Percentiles rank a stretch among this genome's conserved stretches.
Evolutionary conservation across 2,797 vertebrate species (phyloP).

Genomic region (Perodicticus potto): DNA sequence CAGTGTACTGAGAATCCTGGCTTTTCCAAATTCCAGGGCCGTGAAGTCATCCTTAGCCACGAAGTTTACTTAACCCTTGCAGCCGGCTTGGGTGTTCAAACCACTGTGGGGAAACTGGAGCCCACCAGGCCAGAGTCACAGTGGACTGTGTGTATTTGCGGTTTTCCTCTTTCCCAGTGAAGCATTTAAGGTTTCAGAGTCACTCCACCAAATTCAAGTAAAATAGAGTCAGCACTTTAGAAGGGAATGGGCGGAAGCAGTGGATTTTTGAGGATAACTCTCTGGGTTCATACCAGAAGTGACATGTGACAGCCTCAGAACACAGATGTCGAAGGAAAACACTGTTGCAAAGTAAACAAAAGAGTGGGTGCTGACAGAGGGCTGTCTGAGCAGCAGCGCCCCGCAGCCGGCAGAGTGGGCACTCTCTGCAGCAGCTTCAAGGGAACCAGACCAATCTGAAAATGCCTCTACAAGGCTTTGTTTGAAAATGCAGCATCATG

Average conservation of each 20-base stretch:
- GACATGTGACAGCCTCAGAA: conserved; percentile 44
- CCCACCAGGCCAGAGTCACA: conserved; percentile 68
- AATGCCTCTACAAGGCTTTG: conserved; percentile 73
- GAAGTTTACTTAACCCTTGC: conserved; percentile 72
- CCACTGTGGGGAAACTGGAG: conserved; percentile 70
- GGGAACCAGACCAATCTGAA: conserved; percentile 64
- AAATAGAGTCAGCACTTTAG: conserved; percentile 72
- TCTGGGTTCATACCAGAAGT: conserved; percentile 62
- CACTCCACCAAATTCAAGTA: conserved; percentile 75
- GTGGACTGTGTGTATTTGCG: conserved; percentile 72
- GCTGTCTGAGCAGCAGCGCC: neutral
- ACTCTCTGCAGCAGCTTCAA: conserved; percentile 42
- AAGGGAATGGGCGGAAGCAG: conserved; percentile 76
- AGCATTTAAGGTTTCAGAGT: conserved; percentile 70
- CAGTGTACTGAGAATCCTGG: conserved; percentile 49
- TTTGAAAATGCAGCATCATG: conserved; percentile 71
- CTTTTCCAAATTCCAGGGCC: conserved; percentile 76
- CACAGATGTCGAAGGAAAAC: conserved; percentile 61
- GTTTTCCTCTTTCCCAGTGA: conserved; percentile 76
- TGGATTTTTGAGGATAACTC: conserved; percentile 49
- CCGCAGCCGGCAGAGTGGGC: conserved; percentile 20
- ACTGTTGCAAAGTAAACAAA: conserved; percentile 49
- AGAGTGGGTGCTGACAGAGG: neutral
- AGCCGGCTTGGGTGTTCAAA: conserved; percentile 58
- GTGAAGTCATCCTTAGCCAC: conserved; percentile 64